These are phyloP conservation scores for Ectropis grisescens DNA, from an alignment of 1,140 invertebrate species.

Conservation along the genomic window DNA sequence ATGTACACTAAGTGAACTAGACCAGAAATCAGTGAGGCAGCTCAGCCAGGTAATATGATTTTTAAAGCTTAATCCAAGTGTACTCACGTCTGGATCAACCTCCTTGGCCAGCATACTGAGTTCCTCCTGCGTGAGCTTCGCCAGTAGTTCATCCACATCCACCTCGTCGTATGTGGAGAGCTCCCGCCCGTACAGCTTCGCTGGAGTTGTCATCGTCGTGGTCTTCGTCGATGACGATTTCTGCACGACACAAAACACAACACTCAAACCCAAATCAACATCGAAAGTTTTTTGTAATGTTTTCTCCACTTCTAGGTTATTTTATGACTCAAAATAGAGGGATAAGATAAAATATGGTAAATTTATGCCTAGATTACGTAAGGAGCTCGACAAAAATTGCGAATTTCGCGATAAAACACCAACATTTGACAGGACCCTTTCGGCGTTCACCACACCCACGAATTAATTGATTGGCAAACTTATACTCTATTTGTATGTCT, in stretches of 20 bases:
- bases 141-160: constrained; percentile 96
- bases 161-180: constrained; percentile 94
- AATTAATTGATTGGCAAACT: constrained; percentile 30
- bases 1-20: no score
- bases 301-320: no score
- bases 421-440: constrained; percentile 27
- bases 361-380: constrained; percentile 21
- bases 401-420: constrained; percentile 22
- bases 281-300: no score
- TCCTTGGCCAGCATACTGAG: constrained; percentile 97
- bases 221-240: constrained; percentile 88
- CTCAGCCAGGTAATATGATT: no score
- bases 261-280: no score
- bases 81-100: constrained; percentile 98
- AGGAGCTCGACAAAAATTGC: constrained; percentile 7
- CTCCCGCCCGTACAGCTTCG: constrained; percentile 93
- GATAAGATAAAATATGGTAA: no score
- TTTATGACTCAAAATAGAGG: no score
- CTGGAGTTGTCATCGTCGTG: constrained; percentile 88
- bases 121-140: constrained; percentile 95
- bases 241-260: constrained; percentile 71
- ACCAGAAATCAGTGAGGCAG: no score
- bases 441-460: constrained; percentile 45
- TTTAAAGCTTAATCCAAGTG: no score
- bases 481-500: constrained; percentile 2